Evolutionary conservation across 2,888 invertebrate species (phyloP).

Genomic region (Teinopalpus imperialis): DNA sequence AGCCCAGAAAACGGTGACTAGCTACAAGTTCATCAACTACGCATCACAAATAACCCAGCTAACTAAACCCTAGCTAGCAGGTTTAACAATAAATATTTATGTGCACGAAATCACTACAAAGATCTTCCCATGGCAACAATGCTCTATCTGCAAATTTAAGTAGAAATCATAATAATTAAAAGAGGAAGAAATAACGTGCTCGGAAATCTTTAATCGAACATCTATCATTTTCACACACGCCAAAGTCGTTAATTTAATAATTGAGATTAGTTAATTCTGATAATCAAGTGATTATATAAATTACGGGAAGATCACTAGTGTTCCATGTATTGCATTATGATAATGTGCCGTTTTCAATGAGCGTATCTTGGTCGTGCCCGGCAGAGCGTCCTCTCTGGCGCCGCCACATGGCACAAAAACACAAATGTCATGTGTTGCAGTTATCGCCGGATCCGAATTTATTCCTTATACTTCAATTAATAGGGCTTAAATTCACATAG

Average conservation of each 20-base stretch:
- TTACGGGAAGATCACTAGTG: slow-evolving; percentile 63
- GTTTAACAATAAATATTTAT: slow-evolving; percentile 18
- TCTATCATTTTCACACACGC: too few relatives aligned
- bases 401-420: slow-evolving; percentile 33
- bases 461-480: neutral
- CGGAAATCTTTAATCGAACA: too few relatives aligned
- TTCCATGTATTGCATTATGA: slow-evolving; percentile 74
- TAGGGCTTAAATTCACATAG: slow-evolving; percentile 29
- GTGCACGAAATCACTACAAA: slow-evolving; percentile 25
- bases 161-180: slow-evolving; percentile 47
- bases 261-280: too few relatives aligned
- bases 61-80: too few relatives aligned
- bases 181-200: slow-evolving; percentile 36
- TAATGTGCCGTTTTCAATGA: slow-evolving; percentile 74
- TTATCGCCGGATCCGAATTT: neutral
- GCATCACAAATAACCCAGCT: slow-evolving; percentile 10
- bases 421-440: slow-evolving; percentile 4
- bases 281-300: slow-evolving; percentile 32
- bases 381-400: slow-evolving; percentile 58
- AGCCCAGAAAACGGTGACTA: slow-evolving; percentile 3
- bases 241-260: too few relatives aligned
- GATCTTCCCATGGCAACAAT: slow-evolving; percentile 37
- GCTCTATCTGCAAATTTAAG: slow-evolving; percentile 52
- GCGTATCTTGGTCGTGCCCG: slow-evolving; percentile 55
- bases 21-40: slow-evolving; percentile 3